Evolutionary conservation across 2,888 invertebrate genomes (phyloP).

Genomic region (Artemia sinica): DNA sequence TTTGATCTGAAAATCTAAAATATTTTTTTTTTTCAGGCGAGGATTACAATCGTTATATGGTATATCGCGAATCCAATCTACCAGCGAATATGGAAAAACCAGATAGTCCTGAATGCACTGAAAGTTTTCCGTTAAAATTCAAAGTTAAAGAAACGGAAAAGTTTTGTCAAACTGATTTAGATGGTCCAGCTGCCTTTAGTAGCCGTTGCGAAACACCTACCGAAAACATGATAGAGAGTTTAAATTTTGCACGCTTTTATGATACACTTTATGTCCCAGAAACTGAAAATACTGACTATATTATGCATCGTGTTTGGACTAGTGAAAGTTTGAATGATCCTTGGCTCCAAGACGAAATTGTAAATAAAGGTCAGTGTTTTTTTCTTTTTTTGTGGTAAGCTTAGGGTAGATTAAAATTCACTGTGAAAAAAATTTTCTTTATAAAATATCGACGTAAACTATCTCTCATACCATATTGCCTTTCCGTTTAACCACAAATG

Average conservation of each 20-base stretch:
- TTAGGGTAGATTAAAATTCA: too few relatives aligned
- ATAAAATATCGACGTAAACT: too few relatives aligned
- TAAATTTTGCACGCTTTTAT: slow-evolving; percentile 6
- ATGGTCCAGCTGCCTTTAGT: slow-evolving; percentile 15
- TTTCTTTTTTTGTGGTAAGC: too few relatives aligned
- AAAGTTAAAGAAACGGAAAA: slow-evolving; percentile 31
- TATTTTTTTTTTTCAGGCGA: neutral
- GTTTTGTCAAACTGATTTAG: slow-evolving; percentile 40
- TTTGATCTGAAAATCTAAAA: neutral
- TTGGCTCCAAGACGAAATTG: neutral
- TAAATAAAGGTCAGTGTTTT: neutral
- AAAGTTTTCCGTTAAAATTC: slow-evolving; percentile 21
- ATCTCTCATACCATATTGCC: too few relatives aligned
- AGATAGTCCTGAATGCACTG: slow-evolving; percentile 5
- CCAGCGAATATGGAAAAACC: neutral
- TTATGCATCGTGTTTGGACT: slow-evolving; percentile 7
- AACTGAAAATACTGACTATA: neutral
- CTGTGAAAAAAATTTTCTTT: too few relatives aligned
- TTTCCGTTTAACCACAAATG: too few relatives aligned
- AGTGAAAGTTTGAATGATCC: slow-evolving; percentile 6
- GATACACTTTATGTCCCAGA: neutral
- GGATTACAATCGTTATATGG: slow-evolving; percentile 18
- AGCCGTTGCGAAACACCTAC: slow-evolving; percentile 5
- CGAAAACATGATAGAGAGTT: neutral
- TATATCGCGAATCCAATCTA: slow-evolving; percentile 18